phyloP scores from a whole-genome alignment of 2,797 vertebrate species.

The Dermochelys coriacea region DNA sequence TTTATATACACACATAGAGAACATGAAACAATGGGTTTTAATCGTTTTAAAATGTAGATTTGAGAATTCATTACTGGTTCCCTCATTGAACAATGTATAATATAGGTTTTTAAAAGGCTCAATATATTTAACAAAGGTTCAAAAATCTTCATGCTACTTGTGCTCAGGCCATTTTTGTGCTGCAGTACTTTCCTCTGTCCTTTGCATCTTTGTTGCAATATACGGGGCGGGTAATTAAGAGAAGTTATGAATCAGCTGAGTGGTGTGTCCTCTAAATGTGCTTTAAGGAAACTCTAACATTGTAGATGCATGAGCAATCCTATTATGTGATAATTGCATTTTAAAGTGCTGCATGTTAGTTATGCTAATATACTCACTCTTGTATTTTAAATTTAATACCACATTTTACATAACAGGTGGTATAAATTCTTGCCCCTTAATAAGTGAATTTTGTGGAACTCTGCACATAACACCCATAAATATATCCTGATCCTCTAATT shows the following conservation, averaged over 20 bases:
- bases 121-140: slow-evolving; percentile 5
- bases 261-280: slow-evolving; percentile 50
- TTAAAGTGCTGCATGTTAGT: slow-evolving; percentile 66
- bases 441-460: slow-evolving; percentile 49
- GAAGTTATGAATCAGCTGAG: slow-evolving; percentile 74
- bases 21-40: no score
- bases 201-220: slow-evolving; percentile 35
- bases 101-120: neutral
- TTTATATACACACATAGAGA: no score
- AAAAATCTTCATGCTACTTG: neutral
- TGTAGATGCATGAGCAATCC: slow-evolving; percentile 39
- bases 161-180: neutral
- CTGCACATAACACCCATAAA: slow-evolving; percentile 30
- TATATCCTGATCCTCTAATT: slow-evolving; percentile 52
- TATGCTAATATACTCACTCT: slow-evolving; percentile 34
- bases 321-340: slow-evolving; percentile 67
- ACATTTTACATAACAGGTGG: slow-evolving; percentile 51
- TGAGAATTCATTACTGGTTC: neutral
- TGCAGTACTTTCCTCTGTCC: neutral
- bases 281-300: slow-evolving; percentile 53
- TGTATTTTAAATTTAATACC: slow-evolving; percentile 65
- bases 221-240: slow-evolving; percentile 55
- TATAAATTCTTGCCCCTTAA: slow-evolving; percentile 47
- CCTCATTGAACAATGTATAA: neutral
- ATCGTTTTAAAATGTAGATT: slow-evolving; percentile 3